Base-by-base conservation (phyloP, 1,140 invertebrate genomes). In the Diorhabda sublineata region DNA sequence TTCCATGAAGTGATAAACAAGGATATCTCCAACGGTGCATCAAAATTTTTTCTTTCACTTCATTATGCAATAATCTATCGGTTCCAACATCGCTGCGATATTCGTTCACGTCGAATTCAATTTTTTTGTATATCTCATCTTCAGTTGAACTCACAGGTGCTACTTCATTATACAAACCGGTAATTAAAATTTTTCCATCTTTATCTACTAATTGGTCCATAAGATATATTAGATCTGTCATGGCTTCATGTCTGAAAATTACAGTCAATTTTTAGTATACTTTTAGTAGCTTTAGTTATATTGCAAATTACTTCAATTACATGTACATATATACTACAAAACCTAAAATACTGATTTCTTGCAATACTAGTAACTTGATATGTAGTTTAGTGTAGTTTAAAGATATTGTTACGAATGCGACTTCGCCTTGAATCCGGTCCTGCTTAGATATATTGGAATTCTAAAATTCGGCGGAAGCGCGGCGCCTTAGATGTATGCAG, bases 21-120 rank as follows among this genome's bases (percentile, higher is more conserved):
- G 96, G 96, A 78, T 90, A 92, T 56, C 96, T 86, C 95, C 95
- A 98, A 61, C 96, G 87, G 77, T 93, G 90, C 92, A 97, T 95
- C 65, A 98, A 81, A 6, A 94, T 81, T 75, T 89, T 82, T 52
- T 84, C 87, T 82, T 95, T 95, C 70, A 92, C 88, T 60, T 88
- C 88, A 73, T 89, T 87, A 74, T 96, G 91, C 0, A 91, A 83
- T 44, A 98, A 82, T 77, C 85, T 85, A 3, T 84, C 79, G 59
- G 88, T 85, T 61, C 92, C 94, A 73, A 96, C 84, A 71, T 91
- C 90, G 4, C 83, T 80, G 61, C 84, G 87, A 81, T 93, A 98
- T 56, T 92, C 91, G 64, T 90, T 83, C 41, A 92, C 84, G 83
- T 96, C 90, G 83, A 98, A 99, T 75, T 97, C 94, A 80, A 98